Percentiles rank a stretch among this genome's conserved stretches.
phyloP scores from a whole-genome alignment of 2,888 invertebrate species.

The Chydorus sphaericus region DNA sequence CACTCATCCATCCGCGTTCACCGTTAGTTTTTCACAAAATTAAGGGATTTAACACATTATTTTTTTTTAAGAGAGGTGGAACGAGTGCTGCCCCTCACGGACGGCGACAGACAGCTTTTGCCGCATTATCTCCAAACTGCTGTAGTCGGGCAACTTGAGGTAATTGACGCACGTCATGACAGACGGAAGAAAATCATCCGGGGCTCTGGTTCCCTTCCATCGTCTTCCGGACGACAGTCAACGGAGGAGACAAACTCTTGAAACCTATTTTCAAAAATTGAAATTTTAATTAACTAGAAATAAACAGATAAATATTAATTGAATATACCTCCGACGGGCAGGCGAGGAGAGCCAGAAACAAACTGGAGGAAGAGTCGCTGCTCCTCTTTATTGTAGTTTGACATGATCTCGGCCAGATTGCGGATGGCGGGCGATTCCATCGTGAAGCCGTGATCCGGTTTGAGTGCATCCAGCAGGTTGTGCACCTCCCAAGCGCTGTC shows the following conservation, averaged over 20 bases:
- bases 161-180: constrained; percentile 99
- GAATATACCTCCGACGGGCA: constrained; percentile 83
- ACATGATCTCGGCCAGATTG: constrained; percentile 81
- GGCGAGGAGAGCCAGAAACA: constrained; percentile 91
- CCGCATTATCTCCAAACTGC: constrained; percentile 82
- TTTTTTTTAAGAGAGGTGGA: constrained; percentile 71
- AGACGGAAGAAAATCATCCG: constrained; percentile 94
- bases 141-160: constrained; percentile 98
- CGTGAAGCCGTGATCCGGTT: constrained; percentile 95
- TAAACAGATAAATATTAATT: background rate
- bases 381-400: constrained; percentile 72
- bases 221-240: constrained; percentile 94
- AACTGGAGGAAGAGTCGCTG: constrained; percentile 94
- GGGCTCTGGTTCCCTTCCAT: constrained; percentile 80
- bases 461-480: constrained; percentile 80
- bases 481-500: constrained; percentile 63
- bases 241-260: constrained; percentile 81
- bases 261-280: constrained; percentile 45
- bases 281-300: too few species aligned
- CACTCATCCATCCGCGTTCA: too few species aligned
- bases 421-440: constrained; percentile 87
- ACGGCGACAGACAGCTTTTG: constrained; percentile 80
- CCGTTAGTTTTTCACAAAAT: too few species aligned
- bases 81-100: constrained; percentile 92
- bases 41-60: too few species aligned